Evolutionary conservation across 92 coral and sea anemone genomes (phyloP), one percentile per base, ranked within the genome.

Genomic region (Desmophyllum pertusum): DNA sequence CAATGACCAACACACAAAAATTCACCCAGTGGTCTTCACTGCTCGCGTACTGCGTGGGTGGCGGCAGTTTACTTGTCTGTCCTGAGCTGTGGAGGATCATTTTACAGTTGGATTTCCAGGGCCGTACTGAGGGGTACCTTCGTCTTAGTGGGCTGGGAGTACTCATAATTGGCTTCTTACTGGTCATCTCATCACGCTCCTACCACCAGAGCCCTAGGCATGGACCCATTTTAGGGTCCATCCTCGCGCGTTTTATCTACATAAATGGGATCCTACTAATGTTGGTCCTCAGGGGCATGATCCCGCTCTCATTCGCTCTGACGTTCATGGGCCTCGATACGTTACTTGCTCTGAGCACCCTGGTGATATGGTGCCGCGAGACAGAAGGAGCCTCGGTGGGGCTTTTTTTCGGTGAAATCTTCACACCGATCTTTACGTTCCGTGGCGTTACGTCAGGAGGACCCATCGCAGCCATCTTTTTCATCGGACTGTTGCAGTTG

Each of bases 11-110:
- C 33, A 65, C 85, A 17, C 86, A 81, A 62, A 83, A 77, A 57
- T 91, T 91, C 48, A 90, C 88, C 55, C 76, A 79, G 62, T 75
- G 86, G 76, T 72, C 94, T 21, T 75, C 93, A 25, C 25, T 89
- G 68, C 8, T 88, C 27, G 82, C 91, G 7, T 91, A 88, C 84
- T 36, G 81, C 65, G 53, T 43, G 0, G 94, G 88, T 48, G 94
- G 94, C 1, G 50, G 80, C 81, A 88, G 84, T 76, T 66, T 91
- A 64, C 91, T 88, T 36, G 46, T 76, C 11, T 71, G 61, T 27
- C 92, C 94, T 21, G 59, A 65, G 23, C 42, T 91, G 51, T 88
- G 92, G 89, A 62, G 88, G 33, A 15, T 88, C 59, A 29, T 81
- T 7, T 69, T 91, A 2, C 63, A 61, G 52, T 8, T 80, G 36